Evolutionary conservation across 2,113 vertebrate species (phyloP), one percentile per base, ranked within the genome.

Genomic region (Laterallus jamaicensis): DNA sequence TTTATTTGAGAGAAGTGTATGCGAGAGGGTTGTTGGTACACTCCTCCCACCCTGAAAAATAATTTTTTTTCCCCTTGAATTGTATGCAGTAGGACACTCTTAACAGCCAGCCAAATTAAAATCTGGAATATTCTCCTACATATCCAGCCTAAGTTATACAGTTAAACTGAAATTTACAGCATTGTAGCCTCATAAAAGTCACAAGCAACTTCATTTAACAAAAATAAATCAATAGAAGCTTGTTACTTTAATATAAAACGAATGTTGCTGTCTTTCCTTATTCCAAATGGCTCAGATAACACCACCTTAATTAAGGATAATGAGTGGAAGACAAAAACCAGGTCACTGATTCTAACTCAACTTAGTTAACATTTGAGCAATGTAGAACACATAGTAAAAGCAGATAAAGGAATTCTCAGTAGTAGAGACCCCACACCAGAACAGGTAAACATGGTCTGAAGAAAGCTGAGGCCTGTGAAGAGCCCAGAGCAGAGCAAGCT

Each of bases 11-110:
- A 70, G 35, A 44, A 82, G 58, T 12, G 7, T n/a, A 70, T 15
- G 6, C 8, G 22, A 52, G 26, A 64, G 16, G 17, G 16, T 21
- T 74, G n/a, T 12, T 40, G 29, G 21, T 21, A 70, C 21, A 6
- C 6, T 6, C 8, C 12, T 4, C 1, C 2, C 4, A 2, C 49
- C 49, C 21, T 49, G 21, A 49, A 22, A 56, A 68, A 73, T 3
- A n/a, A 25, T 8, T 1, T 16, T 22, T 76, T 64, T 55, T 82
- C 6, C 17, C 12, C 21, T 62, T 67, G 21, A 75, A 62, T 32
- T 67, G 7, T 37, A 40, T n/a, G 6, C 14, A 47, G 42, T 14
- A 69, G 32, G 20, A 44, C 20, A 63, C 8, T 63, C 18, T 28
- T 56, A 44, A 69, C 25, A 70, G 17, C 21, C 22, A 68, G 35